Conservation (phyloP, 2,888 invertebrate species). For the Tetramorium bicarinatum region DNA sequence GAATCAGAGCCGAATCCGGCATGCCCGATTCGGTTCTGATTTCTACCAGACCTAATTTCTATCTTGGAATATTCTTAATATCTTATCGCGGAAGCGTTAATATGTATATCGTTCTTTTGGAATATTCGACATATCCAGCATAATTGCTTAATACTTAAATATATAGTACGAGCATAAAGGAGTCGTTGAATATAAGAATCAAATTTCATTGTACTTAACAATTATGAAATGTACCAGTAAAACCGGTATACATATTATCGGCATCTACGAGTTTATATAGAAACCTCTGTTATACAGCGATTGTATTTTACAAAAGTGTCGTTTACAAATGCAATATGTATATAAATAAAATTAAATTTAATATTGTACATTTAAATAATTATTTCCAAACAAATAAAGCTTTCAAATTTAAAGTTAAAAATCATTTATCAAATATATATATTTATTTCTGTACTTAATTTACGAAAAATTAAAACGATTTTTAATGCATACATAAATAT, state of each 20-base stretch:
- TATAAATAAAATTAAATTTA: neutral
- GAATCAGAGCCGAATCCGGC: no score
- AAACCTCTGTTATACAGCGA: neutral
- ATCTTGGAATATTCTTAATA: neutral
- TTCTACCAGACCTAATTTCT: no score
- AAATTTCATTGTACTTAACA: slow-evolving; percentile 5
- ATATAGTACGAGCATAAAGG: neutral
- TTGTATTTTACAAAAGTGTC: neutral
- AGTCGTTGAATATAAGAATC: slow-evolving; percentile 17
- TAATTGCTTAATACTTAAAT: neutral
- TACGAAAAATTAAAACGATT: neutral
- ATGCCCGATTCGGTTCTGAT: no score
- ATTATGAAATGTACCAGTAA: neutral
- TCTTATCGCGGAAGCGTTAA: neutral
- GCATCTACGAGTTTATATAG: neutral
- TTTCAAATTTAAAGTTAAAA: neutral
- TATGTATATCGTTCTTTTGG: neutral
- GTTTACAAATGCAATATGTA: neutral
- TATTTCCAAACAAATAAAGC: neutral
- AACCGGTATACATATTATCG: neutral
- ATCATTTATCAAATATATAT: neutral
- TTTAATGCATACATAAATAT: neutral
- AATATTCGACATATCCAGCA: neutral
- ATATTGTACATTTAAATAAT: neutral
- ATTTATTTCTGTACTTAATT: neutral